These are phyloP conservation scores for Heliconius ismenius DNA, from an alignment of 2,888 invertebrate species.

Conservation along the genomic window DNA sequence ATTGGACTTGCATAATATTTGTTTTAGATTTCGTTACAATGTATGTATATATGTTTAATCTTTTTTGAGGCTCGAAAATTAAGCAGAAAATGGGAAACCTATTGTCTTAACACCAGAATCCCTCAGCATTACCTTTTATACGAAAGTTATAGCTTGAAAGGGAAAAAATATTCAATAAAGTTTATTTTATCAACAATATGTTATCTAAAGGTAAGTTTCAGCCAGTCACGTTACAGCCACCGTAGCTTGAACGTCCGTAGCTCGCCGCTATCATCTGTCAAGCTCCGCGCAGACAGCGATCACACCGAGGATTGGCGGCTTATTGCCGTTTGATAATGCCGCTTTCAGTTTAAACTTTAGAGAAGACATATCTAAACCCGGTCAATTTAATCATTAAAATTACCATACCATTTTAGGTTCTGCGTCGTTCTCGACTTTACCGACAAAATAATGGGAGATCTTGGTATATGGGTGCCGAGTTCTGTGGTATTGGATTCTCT, in stretches of 20 bases:
- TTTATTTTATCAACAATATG: not conserved
- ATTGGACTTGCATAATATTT: too few relatives aligned
- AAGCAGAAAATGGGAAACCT: too few relatives aligned
- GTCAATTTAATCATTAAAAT: conserved; percentile 4
- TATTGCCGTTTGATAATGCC: conserved; percentile 54
- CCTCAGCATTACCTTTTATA: too few relatives aligned
- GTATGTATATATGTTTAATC: too few relatives aligned
- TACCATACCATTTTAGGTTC: not conserved
- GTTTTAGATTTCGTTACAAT: too few relatives aligned
- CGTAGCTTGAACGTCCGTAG: conserved; percentile 32
- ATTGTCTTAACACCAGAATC: too few relatives aligned
- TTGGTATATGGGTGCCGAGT: too few relatives aligned
- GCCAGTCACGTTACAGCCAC: conserved; percentile 21
- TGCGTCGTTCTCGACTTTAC: too few relatives aligned
- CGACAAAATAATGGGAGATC: too few relatives aligned
- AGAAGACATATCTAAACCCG: conserved; percentile 20
- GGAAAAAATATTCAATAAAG: not conserved
- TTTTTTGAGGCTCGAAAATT: too few relatives aligned
- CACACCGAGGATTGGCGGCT: conserved; percentile 64
- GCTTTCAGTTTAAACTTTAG: conserved; percentile 35
- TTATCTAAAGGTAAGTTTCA: conserved; percentile 5
- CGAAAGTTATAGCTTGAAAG: too few relatives aligned
- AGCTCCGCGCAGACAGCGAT: conserved; percentile 64
- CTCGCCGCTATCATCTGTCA: conserved; percentile 60
- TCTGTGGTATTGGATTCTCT: too few relatives aligned